Evolutionary conservation across 2,888 invertebrate genomes (phyloP), one percentile per base, ranked within the genome.

Genomic region (Drosophila lacicola): DNA sequence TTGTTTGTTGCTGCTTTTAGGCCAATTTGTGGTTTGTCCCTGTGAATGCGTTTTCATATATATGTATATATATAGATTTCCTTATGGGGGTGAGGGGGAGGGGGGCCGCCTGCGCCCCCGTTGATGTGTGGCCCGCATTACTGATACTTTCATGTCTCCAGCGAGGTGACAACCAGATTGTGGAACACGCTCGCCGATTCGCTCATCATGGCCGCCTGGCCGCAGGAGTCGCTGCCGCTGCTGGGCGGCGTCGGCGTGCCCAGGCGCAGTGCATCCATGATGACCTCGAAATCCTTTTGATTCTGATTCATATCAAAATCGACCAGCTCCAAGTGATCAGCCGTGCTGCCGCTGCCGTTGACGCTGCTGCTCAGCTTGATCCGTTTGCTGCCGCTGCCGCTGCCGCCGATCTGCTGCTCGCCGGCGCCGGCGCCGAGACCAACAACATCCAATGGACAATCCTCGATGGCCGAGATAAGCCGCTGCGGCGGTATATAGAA

Each of bases 401-500:
- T 33, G 71, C 69, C 60, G 3, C 45, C 50, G 55, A 17, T 36
- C 2, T 39, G 51, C n/a, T 25, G 39, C 2, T 41, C 72, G 46
- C 50, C 54, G 19, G 44, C 37, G 67, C 71, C 63, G 6, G 36
- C 56, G 50, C 34, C 73, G 44, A 65, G 37, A 1, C 73, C 72
- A 17, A 80, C 69, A 2, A 88, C 89, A 60, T 86, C 92, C 70
- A 92, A 66, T 0, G 92, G 92, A 70, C 94, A 95, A 72, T 95
- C 95, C 89, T 95, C 95, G 67, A 95, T 95, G 66, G 94, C 94
- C 34, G 95, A 95, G 67, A 95, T 93, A 88, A 95, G 93, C 61
- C 95, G 93, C 33, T 95, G 95, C 1, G 95, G 95, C 11, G 95
- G 95, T 70, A 95, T 94, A 90, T 95, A 96, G 88, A 95, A 95